Conservation (phyloP, 2,113 vertebrate genomes). For the Nothobranchius kuhntae region DNA sequence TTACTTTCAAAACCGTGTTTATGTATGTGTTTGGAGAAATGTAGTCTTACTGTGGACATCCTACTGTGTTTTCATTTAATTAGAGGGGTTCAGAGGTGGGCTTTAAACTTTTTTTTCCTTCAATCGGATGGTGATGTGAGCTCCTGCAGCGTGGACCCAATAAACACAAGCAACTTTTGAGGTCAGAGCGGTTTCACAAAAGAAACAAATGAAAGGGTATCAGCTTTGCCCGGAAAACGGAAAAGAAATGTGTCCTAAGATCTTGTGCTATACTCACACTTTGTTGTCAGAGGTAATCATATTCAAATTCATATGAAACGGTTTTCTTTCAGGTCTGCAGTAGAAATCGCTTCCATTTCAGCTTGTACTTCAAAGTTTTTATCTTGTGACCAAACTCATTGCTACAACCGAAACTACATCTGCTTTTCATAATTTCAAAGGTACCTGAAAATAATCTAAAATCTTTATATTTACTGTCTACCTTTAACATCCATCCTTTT, state of each 20-base stretch:
- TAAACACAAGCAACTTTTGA: slow-evolving; percentile 51
- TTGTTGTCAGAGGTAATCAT: slow-evolving; percentile 25
- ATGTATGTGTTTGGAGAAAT: slow-evolving; percentile 20
- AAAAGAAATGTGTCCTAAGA: neutral
- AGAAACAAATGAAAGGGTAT: slow-evolving; percentile 43
- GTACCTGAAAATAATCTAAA: neutral
- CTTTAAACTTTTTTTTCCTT: slow-evolving; percentile 63
- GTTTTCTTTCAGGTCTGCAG: neutral
- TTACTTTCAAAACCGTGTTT: slow-evolving; percentile 30
- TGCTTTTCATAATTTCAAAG: too few relatives aligned
- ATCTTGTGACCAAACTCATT: too few relatives aligned
- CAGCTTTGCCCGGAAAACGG: slow-evolving; percentile 9
- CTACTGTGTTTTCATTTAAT: slow-evolving; percentile 73
- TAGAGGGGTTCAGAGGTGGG: slow-evolving; percentile 69
- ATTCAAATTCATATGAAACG: slow-evolving; percentile 26
- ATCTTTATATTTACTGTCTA: neutral
- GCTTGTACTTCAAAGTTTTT: too few relatives aligned
- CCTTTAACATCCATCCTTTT: neutral
- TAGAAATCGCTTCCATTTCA: neutral
- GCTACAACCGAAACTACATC: too few relatives aligned
- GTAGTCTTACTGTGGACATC: slow-evolving; percentile 43
- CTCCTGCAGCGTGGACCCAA: slow-evolving; percentile 61
- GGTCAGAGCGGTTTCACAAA: slow-evolving; percentile 54
- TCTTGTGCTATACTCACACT: neutral
- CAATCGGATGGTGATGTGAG: slow-evolving; percentile 41